Base-by-base conservation (phyloP, 2,888 invertebrate species). In the Anthophora plumipes region DNA sequence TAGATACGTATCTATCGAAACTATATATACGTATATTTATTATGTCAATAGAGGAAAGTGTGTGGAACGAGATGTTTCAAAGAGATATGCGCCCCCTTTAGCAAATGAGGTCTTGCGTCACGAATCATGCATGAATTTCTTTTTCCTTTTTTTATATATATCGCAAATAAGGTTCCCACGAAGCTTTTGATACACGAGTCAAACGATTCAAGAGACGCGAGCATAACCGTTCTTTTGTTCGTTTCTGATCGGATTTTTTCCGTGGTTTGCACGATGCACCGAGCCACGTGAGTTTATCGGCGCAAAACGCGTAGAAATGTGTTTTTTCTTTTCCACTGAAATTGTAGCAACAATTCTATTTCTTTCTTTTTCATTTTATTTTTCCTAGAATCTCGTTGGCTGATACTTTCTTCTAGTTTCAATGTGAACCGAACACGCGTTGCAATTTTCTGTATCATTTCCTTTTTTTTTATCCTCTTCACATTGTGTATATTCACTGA, bases 111-210 rank as follows among this genome's bases (percentile, higher is more conserved):
- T 43, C 59, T 41, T 72, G 31, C 48, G 48, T 68, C 61, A 52
- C 68, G 55, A 55, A 46, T 64, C 69, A 74, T 85, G 73, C 83
- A 79, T 84, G 83, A 50, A 39, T 37, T 70, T 75, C 31, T 31
- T 31, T 31, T 31, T 31, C 1, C 4, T 31, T 31, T 31, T 31
- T n/a, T n/a, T n/a, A n/a, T n/a, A n/a, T n/a, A n/a, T 1, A 31
- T 31, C 50, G 71, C 48, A 54, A 70, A n/a, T 43, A 50, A 46
- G 31, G 41, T 54, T 60, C 4, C 41, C 22, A 48, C 6, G 37
- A 37, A 66, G 59, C 66, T 71, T 48, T 6, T 39, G 5, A 8
- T 22, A 12, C 60, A 9, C 31, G 25, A 59, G 41, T 9, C 9
- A 14, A 46, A n/a, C 37, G 31, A 43, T 48, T 48, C 25, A 4